Evolutionary conservation across 2,113 vertebrate species (phyloP).

Genomic region (Polypterus senegalus): DNA sequence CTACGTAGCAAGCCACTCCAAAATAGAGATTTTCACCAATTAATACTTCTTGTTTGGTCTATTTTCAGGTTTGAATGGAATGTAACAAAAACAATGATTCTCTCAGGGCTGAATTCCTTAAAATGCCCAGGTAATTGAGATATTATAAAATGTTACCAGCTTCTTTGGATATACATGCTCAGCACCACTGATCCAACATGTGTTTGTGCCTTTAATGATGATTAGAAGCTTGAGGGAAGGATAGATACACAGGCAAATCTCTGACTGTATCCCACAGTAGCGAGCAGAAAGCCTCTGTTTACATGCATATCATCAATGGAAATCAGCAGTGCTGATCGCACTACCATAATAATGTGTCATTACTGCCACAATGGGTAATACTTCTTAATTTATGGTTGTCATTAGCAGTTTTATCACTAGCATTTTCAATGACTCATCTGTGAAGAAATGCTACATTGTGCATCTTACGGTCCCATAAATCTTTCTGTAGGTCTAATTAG

Average conservation of each 20-base stretch:
- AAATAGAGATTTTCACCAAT: too few relatives aligned
- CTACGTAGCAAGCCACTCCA: too few relatives aligned
- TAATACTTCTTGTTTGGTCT: too few relatives aligned
- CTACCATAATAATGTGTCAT: constrained; percentile 5
- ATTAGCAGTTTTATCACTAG: constrained; percentile 1
- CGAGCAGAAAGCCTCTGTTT: neutral
- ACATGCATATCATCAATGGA: neutral
- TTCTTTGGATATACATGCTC: neutral
- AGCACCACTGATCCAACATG: too few relatives aligned
- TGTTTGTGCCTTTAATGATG: too few relatives aligned
- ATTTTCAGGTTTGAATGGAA: too few relatives aligned
- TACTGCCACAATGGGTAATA: constrained; percentile 4
- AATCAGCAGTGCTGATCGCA: neutral
- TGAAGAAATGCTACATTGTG: neutral
- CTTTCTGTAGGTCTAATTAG: neutral
- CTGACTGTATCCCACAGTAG: neutral
- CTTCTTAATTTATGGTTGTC: constrained; percentile 1
- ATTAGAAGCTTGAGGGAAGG: too few relatives aligned
- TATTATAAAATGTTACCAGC: too few relatives aligned
- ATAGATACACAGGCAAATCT: too few relatives aligned
- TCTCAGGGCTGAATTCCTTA: too few relatives aligned
- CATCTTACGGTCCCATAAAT: neutral
- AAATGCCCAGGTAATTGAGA: too few relatives aligned
- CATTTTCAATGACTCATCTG: constrained; percentile 2
- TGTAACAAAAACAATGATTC: too few relatives aligned